phyloP scores from a whole-genome alignment of 2,797 vertebrate genomes.

The Bradypodion pumilum region DNA sequence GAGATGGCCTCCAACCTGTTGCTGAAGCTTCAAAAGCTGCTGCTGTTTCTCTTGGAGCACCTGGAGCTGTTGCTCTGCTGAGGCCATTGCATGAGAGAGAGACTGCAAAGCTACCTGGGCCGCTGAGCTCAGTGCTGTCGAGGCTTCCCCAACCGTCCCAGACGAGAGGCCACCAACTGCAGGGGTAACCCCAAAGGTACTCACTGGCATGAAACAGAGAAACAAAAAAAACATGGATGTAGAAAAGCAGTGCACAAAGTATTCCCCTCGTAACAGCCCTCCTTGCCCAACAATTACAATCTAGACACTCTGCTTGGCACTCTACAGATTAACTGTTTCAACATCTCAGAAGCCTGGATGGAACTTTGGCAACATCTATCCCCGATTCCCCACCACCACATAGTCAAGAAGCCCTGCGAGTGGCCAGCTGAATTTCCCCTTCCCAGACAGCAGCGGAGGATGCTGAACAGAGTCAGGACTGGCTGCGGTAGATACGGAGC shows the following conservation, averaged over 20 bases:
- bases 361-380: too few species aligned
- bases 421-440: too few species aligned
- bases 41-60: conserved; percentile 99
- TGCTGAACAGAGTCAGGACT: too few species aligned
- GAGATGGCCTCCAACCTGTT: conserved; percentile 91
- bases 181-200: conserved; percentile 96
- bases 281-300: too few species aligned
- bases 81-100: conserved; percentile 99
- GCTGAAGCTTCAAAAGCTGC: conserved; percentile 98
- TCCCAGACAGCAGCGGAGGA: too few species aligned
- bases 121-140: conserved; percentile 96
- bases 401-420: too few species aligned
- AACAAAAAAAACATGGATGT: conserved; percentile 67
- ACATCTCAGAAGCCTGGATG: too few species aligned
- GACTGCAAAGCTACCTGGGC: conserved; percentile 99
- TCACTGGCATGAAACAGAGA: conserved; percentile 85
- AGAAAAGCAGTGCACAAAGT: conserved; percentile 53
- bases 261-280: too few species aligned
- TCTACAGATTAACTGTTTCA: too few species aligned
- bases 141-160: conserved; percentile 93
- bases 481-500: too few species aligned
- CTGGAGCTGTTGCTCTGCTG: conserved; percentile 99
- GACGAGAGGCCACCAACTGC: conserved; percentile 93
- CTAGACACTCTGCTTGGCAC: too few species aligned
- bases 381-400: too few species aligned